Conservation (phyloP, 2,888 invertebrate species). For the Acronicta psi region DNA sequence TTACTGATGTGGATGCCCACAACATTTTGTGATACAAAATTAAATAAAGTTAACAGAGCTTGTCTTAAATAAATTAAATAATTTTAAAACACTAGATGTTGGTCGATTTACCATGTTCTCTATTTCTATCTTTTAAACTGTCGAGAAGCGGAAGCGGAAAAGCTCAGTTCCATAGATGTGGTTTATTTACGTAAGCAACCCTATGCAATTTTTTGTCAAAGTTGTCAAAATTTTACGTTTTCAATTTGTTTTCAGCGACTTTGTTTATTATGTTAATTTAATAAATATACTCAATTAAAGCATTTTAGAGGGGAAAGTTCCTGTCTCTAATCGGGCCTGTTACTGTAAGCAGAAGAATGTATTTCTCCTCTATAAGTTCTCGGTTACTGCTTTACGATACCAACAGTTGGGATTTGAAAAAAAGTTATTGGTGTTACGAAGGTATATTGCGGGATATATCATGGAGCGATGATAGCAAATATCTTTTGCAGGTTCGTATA, state of each 20-base stretch:
- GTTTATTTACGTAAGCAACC: constrained; percentile 12
- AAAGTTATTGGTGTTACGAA: constrained; percentile 85
- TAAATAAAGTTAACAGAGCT: too few relatives aligned
- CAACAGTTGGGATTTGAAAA: constrained; percentile 86
- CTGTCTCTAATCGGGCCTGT: constrained; percentile 36
- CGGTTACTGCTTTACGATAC: constrained; percentile 88
- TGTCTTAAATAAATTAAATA: too few relatives aligned
- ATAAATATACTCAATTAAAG: constrained; percentile 26
- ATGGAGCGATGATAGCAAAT: constrained; percentile 88
- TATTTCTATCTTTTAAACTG: too few relatives aligned
- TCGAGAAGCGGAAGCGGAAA: background rate
- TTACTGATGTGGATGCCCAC: too few relatives aligned
- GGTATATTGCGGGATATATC: constrained; percentile 80
- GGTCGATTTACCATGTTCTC: too few relatives aligned
- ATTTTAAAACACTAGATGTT: too few relatives aligned
- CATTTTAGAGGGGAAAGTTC: constrained; percentile 29
- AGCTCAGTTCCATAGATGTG: background rate
- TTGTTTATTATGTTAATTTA: constrained; percentile 34
- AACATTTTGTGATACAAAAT: too few relatives aligned
- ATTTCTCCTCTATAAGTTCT: constrained; percentile 88
- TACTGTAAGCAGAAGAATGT: constrained; percentile 75
- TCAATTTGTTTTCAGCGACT: constrained; percentile 55
- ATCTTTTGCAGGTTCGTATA: constrained; percentile 80
- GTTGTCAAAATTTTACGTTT: constrained; percentile 61
- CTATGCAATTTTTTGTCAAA: constrained; percentile 19